These are phyloP conservation scores for Cyclophora albipunctata DNA, from an alignment of 2,888 invertebrate species.

Conservation along the genomic window DNA sequence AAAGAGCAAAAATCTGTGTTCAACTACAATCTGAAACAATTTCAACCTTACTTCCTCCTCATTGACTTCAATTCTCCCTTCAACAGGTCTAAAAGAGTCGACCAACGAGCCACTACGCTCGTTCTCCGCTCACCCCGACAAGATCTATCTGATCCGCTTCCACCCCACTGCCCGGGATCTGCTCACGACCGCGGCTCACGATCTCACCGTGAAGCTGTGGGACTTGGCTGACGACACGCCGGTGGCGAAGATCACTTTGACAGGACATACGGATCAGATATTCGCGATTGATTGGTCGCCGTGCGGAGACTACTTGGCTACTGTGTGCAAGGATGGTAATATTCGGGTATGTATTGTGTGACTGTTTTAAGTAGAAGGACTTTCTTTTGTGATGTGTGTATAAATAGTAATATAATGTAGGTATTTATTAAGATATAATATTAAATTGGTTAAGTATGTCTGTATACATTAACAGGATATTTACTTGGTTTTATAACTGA, in stretches of 20 bases:
- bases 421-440: no score
- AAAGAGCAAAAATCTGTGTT: no score
- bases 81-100: conserved; percentile 79
- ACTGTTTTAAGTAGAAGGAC: no score
- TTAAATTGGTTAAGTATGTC: no score
- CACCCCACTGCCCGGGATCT: conserved; percentile 93
- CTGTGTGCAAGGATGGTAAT: conserved; percentile 91
- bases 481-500: no score
- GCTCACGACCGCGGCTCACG: conserved; percentile 91
- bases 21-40: no score
- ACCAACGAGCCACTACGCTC: conserved; percentile 82
- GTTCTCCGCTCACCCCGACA: conserved; percentile 88
- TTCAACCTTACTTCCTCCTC: no score
- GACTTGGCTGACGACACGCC: conserved; percentile 75
- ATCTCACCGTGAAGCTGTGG: conserved; percentile 93
- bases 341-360: conserved; percentile 66
- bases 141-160: conserved; percentile 89
- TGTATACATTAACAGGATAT: no score
- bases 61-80: neutral
- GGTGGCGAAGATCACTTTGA: conserved; percentile 71
- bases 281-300: conserved; percentile 96
- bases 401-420: no score
- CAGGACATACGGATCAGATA: conserved; percentile 89
- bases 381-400: neutral
- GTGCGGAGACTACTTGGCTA: conserved; percentile 89